Base-by-base conservation (phyloP, 2,113 vertebrate genomes). In the Desmodus rotundus region DNA sequence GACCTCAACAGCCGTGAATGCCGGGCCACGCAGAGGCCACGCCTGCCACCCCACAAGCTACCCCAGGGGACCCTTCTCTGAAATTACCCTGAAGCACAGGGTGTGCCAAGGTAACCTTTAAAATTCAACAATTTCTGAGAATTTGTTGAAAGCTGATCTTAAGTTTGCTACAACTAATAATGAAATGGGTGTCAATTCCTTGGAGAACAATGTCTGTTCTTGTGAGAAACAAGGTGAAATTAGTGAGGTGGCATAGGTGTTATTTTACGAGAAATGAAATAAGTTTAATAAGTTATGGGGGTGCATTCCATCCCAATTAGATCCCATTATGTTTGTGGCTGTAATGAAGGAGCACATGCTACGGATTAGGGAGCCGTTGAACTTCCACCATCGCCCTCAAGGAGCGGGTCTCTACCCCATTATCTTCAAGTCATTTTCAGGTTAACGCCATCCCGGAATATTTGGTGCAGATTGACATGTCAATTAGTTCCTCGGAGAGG, bases 221-320 rank as follows among this genome's bases (percentile, higher is more conserved):
- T 41, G 0, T 33, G 36, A 85, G 43, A 68, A 80, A 82, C 22
- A 5, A 41, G 5, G 70, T 14, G 38, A 67, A 93, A 82, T 61
- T 19, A 24, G 67, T 50, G 47, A 41, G 33, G 20, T 43, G 45
- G 36, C n/a, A 24, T 4, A 63, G 33, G 36, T 74, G 33, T 26
- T 61, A 11, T 58, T 90, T 74, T 72, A 58, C 20, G 38, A 52
- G 70, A 91, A 96, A 58, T n/a, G n/a, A 81, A 81, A 90, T 58
- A 78, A 93, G 52, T 52, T 36, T 56, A 31, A n/a, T 36, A 43
- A 56, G 26, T 38, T 36, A 36, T 10, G 17, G 54, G 76, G 43
- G 20, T 38, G 5, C 2, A 0, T 22, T 76, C 77, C 26, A 20
- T 31, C 22, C 33, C 73, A 58, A 33, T 70, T 52, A 41, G 24